Conservation (phyloP, 2,113 vertebrate genomes). For the Heliornis fulica region DNA sequence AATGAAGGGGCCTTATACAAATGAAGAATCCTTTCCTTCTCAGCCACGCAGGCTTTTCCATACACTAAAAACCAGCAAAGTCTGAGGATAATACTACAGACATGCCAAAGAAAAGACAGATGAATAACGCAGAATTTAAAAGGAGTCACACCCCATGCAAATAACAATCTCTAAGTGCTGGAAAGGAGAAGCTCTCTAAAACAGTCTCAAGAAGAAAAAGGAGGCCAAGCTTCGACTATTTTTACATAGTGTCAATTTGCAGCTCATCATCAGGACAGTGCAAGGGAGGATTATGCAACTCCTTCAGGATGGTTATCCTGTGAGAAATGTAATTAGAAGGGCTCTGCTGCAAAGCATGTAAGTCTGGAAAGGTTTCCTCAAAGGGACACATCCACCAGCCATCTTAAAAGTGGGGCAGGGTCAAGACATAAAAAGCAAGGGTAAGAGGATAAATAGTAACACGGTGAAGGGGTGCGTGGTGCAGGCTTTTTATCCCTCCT, state of each 20-base stretch:
- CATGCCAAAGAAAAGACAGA: neutral
- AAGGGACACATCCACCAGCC: neutral
- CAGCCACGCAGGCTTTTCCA: neutral
- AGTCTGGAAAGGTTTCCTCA: neutral
- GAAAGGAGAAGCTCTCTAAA: slow-evolving; percentile 24
- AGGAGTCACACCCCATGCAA: neutral
- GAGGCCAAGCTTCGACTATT: slow-evolving; percentile 51
- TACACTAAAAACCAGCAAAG: neutral
- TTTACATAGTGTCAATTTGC: slow-evolving; percentile 58
- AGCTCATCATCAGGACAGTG: slow-evolving; percentile 47
- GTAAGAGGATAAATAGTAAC: neutral
- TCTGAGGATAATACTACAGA: neutral
- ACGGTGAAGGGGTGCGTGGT: neutral
- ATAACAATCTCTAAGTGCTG: neutral
- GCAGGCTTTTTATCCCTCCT: neutral
- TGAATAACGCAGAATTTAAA: neutral
- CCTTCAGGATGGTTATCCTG: slow-evolving; percentile 25
- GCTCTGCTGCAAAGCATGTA: neutral
- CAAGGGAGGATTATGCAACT: slow-evolving; percentile 61
- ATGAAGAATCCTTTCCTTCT: neutral
- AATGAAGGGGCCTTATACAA: neutral
- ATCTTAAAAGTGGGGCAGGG: slow-evolving; percentile 19
- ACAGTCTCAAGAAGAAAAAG: slow-evolving; percentile 23
- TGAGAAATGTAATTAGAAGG: slow-evolving; percentile 35
- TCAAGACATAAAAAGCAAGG: neutral